Conservation (phyloP, 2,797 vertebrate genomes). For the Poeciliopsis turneri region DNA sequence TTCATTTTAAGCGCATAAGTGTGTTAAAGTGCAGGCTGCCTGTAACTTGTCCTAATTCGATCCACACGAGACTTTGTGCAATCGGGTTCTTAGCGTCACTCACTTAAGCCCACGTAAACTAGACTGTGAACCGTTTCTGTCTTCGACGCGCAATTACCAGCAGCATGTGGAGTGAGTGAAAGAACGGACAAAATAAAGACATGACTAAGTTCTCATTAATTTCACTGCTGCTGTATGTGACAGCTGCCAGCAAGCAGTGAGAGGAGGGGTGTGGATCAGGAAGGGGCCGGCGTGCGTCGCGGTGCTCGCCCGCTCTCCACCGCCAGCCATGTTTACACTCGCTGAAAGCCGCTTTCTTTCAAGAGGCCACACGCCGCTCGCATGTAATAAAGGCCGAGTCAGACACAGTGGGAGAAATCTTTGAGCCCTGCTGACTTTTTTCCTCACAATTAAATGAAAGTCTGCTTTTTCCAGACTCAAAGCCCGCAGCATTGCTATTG, state of each 20-base stretch:
- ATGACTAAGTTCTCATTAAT: slow-evolving; percentile 69
- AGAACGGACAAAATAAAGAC: slow-evolving; percentile 66
- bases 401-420: slow-evolving; percentile 50
- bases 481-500: slow-evolving; percentile 15
- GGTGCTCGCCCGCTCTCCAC: slow-evolving; percentile 44
- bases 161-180: slow-evolving; percentile 59
- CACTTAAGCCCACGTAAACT: slow-evolving; percentile 61
- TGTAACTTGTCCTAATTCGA: slow-evolving; percentile 39
- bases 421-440: slow-evolving; percentile 56
- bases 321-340: slow-evolving; percentile 62
- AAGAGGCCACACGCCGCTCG: slow-evolving; percentile 54
- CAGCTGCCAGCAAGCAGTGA: slow-evolving; percentile 58
- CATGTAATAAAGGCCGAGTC: slow-evolving; percentile 58
- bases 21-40: slow-evolving; percentile 43
- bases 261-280: not conserved
- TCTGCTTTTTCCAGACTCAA: slow-evolving; percentile 25
- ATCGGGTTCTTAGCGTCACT: slow-evolving; percentile 55
- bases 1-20: slow-evolving; percentile 13
- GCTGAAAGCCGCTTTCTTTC: slow-evolving; percentile 52
- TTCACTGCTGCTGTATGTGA: slow-evolving; percentile 56
- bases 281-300: slow-evolving; percentile 36
- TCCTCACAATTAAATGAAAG: slow-evolving; percentile 57
- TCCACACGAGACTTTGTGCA: slow-evolving; percentile 43
- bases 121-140: slow-evolving; percentile 55
- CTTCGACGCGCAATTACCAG: slow-evolving; percentile 64